Evolutionary conservation across 2,888 invertebrate species (phyloP).

Genomic region (Cyaniris semiargus): DNA sequence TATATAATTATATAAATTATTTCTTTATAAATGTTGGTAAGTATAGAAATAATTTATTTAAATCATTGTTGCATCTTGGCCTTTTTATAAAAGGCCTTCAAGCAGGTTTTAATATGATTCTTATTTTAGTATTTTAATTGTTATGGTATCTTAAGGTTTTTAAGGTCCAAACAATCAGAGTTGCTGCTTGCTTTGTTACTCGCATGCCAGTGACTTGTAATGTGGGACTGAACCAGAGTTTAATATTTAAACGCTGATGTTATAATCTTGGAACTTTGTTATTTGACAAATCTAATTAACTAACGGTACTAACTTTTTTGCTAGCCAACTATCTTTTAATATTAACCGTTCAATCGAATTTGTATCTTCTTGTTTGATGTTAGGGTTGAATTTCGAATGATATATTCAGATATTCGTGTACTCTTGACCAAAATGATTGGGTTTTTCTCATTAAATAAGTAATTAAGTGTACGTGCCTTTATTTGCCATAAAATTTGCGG

Average conservation of each 20-base stretch:
- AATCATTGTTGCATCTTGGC: too few relatives aligned
- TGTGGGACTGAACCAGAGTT: not conserved
- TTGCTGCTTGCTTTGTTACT: not conserved
- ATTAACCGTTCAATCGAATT: not conserved
- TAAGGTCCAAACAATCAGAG: too few relatives aligned
- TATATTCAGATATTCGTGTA: not conserved
- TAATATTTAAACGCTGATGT: not conserved
- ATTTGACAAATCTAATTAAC: not conserved
- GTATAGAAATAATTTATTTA: too few relatives aligned
- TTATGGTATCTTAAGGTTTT: too few relatives aligned
- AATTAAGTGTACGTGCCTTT: conserved; percentile 1
- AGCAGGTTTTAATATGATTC: too few relatives aligned
- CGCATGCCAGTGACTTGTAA: not conserved
- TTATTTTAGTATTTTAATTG: too few relatives aligned
- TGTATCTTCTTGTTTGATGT: not conserved
- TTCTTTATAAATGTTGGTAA: too few relatives aligned
- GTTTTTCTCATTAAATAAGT: conserved; percentile 13
- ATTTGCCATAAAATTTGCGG: not conserved
- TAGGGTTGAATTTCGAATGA: not conserved
- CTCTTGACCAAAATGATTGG: not conserved
- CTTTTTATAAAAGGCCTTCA: too few relatives aligned
- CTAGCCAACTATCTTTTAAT: not conserved
- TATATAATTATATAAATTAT: too few relatives aligned
- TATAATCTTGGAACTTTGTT: conserved; percentile 8
- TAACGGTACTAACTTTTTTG: not conserved